These are phyloP conservation scores for Thyatira batis DNA, from an alignment of 2,888 invertebrate genomes.

Conservation along the genomic window DNA sequence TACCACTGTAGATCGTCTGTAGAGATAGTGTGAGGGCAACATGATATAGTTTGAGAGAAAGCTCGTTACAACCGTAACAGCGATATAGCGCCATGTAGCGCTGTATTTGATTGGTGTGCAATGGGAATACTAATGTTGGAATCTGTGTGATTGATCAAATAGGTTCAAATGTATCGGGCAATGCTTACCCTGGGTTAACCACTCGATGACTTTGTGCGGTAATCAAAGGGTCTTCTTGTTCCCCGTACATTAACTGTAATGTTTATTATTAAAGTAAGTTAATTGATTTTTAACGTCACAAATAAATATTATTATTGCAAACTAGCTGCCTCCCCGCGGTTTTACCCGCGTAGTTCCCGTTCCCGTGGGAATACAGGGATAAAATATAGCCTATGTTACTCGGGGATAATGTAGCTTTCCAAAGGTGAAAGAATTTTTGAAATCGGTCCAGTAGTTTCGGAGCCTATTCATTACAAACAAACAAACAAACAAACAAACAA, in stretches of 20 bases:
- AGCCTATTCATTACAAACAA: no score
- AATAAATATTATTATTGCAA: no score
- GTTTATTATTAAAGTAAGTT: no score
- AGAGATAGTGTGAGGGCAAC: constrained; percentile 13
- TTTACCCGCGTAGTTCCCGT: no score
- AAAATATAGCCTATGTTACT: no score
- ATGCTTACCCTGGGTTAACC: background rate
- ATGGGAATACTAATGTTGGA: constrained; percentile 48
- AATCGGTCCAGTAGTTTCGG: no score
- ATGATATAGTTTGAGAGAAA: constrained; percentile 29
- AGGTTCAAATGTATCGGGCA: background rate
- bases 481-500: no score
- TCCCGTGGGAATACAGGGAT: no score
- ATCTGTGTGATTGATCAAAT: constrained; percentile 40
- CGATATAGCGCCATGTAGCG: constrained; percentile 18
- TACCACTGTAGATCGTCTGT: background rate
- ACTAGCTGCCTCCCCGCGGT: no score
- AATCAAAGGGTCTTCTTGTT: background rate
- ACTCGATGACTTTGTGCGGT: background rate
- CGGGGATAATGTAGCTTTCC: no score
- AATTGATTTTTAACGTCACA: no score
- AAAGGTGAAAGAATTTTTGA: no score
- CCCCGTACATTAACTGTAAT: background rate
- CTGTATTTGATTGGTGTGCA: constrained; percentile 49
- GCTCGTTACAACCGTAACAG: constrained; percentile 35